Base-by-base conservation (phyloP, 2,113 vertebrate genomes). In the Condylura cristata region DNA sequence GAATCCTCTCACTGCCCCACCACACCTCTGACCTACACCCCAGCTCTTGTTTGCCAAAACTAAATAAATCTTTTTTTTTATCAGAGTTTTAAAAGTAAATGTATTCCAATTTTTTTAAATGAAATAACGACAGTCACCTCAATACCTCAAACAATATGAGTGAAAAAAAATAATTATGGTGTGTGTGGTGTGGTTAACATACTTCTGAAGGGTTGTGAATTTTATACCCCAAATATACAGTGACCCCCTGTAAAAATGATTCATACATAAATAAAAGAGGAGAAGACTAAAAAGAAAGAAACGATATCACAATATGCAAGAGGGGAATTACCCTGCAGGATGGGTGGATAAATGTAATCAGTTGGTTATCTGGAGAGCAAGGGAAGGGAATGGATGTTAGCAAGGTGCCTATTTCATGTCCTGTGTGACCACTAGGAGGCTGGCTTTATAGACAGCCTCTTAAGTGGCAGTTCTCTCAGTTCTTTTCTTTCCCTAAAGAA, bases 251-350 rank as follows among this genome's bases (percentile, higher is more conserved):
- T 60, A 56, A 56, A 22, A 56, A 56, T 56, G 53, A 56, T 56
- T 22, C 53, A 9, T 22, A 22, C 53, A 56, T 53, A 53, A 53
- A 53, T 53, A 53, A 53, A 53, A 53, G 51, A 53, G 17, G 51
- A 53, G 18, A 53, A 53, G 20, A 53, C 51, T 17, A 53, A 53
- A 53, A 58, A 16, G 58, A 89, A 68, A 66, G 11, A 41, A 83
- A 82, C 58, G 14, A 60, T 65, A 71, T 92, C 26, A 61, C 37
- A 90, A 83, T 90, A 83, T 46, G 78, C 39, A 94, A 56, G 76
- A 71, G 53, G 32, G n/a, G 46, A 7, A 28, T 65, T 89, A 82
- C 39, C 53, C 53, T 58, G 44, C 82, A 70, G 17, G 28, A 88
- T 48, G 53, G 16, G 18, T n/a, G 24, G 13, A 65, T 20, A 10